A percentile compares a stretch with the other conserved stretches of the same genome.
These are phyloP conservation scores for Hypolimnas misippus DNA, from an alignment of 2,888 invertebrate species.

Conservation along the genomic window DNA sequence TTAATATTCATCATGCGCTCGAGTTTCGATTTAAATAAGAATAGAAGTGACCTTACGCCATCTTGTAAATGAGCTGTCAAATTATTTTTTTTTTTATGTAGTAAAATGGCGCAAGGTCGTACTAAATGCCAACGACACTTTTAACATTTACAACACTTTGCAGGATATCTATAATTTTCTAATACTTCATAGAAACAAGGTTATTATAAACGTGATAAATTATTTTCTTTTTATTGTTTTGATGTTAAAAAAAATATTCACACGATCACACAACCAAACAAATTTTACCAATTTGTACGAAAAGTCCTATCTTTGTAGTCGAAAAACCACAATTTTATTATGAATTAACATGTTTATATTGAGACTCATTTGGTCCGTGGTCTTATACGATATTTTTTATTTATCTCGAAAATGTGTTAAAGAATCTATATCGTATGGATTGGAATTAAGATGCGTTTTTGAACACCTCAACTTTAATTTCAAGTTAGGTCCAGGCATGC, in stretches of 20 bases:
- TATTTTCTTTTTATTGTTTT: conserved; percentile 3
- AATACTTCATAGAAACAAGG: background rate
- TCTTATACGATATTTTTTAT: conserved; percentile 65
- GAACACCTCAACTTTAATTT: conserved; percentile 46
- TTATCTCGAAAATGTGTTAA: conserved; percentile 50
- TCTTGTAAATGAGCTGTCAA: conserved; percentile 22
- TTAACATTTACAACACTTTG: background rate
- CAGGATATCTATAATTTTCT: background rate
- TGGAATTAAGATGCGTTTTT: conserved; percentile 49
- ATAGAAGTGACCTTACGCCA: conserved; percentile 37
- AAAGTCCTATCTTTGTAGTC: conserved; percentile 65
- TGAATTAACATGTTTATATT: conserved; percentile 82
- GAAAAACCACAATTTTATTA: conserved; percentile 73
- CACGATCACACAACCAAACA: conserved; percentile 4
- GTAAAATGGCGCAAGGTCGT: conserved; percentile 17
- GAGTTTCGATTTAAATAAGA: conserved; percentile 35
- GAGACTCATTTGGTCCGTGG: conserved; percentile 76
- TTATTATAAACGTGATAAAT: background rate
- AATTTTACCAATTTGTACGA: conserved; percentile 71
- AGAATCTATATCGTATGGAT: conserved; percentile 45
- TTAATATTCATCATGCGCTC: conserved; percentile 50
- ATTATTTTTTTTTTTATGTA: conserved; percentile 10
- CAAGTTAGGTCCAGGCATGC: conserved; percentile 69
- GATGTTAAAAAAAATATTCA: background rate
- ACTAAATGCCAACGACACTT: background rate